Evolutionary conservation across 2,797 vertebrate genomes (phyloP), one percentile per base, ranked within the genome.

Genomic region (Sternotherus odoratus): DNA sequence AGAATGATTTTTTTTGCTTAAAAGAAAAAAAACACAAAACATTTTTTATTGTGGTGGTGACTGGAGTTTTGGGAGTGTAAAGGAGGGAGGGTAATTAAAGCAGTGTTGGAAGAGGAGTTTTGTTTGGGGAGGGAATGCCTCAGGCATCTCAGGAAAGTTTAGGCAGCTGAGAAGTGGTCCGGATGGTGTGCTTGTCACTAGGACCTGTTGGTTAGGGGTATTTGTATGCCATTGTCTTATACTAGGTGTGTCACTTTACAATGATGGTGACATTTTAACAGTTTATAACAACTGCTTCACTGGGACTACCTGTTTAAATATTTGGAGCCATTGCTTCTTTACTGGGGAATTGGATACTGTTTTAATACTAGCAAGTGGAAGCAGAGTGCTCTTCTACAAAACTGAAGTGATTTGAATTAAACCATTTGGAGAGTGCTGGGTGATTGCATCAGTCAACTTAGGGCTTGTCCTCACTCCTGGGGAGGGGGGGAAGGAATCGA

Each of bases 321-420:
- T 3, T 66, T 86, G 2, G 51, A 78, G 8, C 57, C 85, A 23
- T 1, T 30, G 11, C 36, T 93, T 2, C 19, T 13, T 50, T 21
- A 86, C 50, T 82, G 12, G 12, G 89, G 43, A 69, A 13, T 33
- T 26, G n/a, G 53, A 28, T 83, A 74, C 2, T 39, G 16, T 28
- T 77, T 91, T 85, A 86, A 17, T 39, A 84, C 49, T 82, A 84
- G 28, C n/a, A 74, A 48, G 79, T 82, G 85, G 33, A 60, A 82
- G 12, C 28, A 83, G 57, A 0, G 1, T 13, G 79, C 26, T 82
- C 4, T 46, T 83, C 88, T 83, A 28, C 72, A 88, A 82, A 10
- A 9, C 17, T 79, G 23, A 91, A 88, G 39, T 79, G 26, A 5
- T 51, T 50, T 85, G 48, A 83, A 49, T 74, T 83, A 85, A 57